Conservation (phyloP, 2,888 invertebrate species). For the Heliconius cydno region DNA sequence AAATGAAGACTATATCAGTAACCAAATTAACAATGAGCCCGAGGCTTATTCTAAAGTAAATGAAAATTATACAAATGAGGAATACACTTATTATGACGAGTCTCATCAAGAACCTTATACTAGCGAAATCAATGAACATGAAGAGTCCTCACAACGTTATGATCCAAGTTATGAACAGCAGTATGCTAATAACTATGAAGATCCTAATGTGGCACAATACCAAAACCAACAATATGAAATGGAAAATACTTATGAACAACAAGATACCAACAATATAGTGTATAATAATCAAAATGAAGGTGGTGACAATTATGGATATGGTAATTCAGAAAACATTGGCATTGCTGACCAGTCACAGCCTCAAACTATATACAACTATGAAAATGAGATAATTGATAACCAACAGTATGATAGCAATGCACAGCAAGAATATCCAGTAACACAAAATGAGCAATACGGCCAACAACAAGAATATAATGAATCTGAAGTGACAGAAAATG, state of each 20-base stretch:
- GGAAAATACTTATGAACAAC: conserved; percentile 50
- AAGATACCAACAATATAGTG: conserved; percentile 23
- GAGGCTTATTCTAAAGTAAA: conserved; percentile 43
- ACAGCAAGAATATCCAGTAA: conserved; percentile 30
- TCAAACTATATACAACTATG: conserved; percentile 32
- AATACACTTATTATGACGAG: conserved; percentile 62
- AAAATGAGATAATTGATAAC: conserved; percentile 42
- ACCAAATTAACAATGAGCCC: conserved; percentile 45
- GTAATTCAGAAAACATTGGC: conserved; percentile 18
- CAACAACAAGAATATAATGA: conserved; percentile 37
- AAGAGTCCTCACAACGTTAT: conserved; percentile 62
- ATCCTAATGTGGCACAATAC: conserved; percentile 25
- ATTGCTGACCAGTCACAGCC: conserved; percentile 31
- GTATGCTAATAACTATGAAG: conserved; percentile 51
- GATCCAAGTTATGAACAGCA: conserved; percentile 70
- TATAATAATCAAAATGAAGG: conserved; percentile 34
- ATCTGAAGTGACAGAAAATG: conserved; percentile 42
- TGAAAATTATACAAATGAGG: conserved; percentile 55
- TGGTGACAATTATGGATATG: conserved; percentile 30
- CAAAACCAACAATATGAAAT: conserved; percentile 48
- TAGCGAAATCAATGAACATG: conserved; percentile 61
- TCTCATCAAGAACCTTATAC: conserved; percentile 57
- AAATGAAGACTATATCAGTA: conserved; percentile 49
- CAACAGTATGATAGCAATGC: conserved; percentile 42
- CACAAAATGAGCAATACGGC: conserved; percentile 35